These are phyloP conservation scores for Numenius phaeopus DNA, from an alignment of 2,797 vertebrate species.

Conservation along the genomic window DNA sequence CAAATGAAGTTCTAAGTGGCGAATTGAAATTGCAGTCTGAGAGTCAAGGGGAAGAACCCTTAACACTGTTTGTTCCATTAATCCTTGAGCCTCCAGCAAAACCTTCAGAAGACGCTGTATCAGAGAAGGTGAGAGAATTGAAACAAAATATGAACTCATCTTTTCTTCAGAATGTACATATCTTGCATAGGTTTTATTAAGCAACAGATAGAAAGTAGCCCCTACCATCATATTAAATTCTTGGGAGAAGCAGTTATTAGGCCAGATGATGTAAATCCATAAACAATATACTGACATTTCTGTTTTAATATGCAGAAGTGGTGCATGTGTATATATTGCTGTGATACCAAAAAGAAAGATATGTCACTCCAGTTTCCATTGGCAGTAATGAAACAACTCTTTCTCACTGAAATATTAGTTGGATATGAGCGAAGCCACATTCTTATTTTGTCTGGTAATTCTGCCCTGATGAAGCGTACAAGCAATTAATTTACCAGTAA, in stretches of 20 bases:
- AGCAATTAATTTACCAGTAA: background rate
- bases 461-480: background rate
- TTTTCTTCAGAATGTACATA: background rate
- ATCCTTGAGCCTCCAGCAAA: conserved; percentile 69
- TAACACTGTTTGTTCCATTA: conserved; percentile 44
- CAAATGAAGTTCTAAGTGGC: conserved; percentile 68
- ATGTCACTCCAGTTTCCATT: background rate
- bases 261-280: background rate
- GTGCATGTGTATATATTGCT: too few relatives aligned
- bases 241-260: background rate
- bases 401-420: background rate
- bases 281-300: background rate
- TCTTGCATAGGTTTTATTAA: background rate
- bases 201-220: background rate
- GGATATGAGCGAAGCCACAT: background rate
- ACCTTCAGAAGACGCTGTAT: conserved; percentile 60
- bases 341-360: background rate
- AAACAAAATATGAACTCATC: background rate
- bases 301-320: background rate
- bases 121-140: conserved; percentile 76
- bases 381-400: background rate
- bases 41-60: conserved; percentile 69
- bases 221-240: background rate
- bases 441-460: background rate
- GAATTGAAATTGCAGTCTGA: conserved; percentile 72